Percentiles rank a stretch among this genome's conserved stretches.
These are phyloP conservation scores for Amphimedon queenslandica DNA, from an alignment of 37 sponge, comb jelly and placozoan genomes.

Conservation along the genomic window DNA sequence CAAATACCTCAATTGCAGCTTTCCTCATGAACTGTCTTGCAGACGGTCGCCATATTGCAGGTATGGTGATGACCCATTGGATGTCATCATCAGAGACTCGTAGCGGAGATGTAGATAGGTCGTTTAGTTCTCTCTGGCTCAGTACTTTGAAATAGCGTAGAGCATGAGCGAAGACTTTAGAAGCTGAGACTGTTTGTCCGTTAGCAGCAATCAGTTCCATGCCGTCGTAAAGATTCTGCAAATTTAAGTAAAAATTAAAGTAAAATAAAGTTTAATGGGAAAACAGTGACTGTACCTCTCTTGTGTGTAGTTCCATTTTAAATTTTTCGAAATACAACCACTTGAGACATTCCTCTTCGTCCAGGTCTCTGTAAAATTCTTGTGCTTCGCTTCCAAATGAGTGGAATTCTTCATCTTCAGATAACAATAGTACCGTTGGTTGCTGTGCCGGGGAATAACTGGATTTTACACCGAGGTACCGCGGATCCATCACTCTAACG, in stretches of 20 bases:
- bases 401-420: constrained; percentile 44
- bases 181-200: constrained; percentile 41
- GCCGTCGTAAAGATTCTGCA: constrained; percentile 44
- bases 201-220: constrained; percentile 58
- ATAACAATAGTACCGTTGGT: constrained; percentile 51
- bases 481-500: constrained; percentile 50
- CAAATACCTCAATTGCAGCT: constrained; percentile 67
- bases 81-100: constrained; percentile 26
- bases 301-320: constrained; percentile 71
- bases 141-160: constrained; percentile 53
- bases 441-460: constrained; percentile 28
- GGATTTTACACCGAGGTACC: constrained; percentile 8
- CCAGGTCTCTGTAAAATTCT: constrained; percentile 57
- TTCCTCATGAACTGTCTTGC: constrained; percentile 80
- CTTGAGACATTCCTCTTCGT: constrained; percentile 27
- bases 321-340: constrained; percentile 76
- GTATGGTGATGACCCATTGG: constrained; percentile 82
- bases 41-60: constrained; percentile 79
- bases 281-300: constrained; percentile 43
- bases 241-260: background rate
- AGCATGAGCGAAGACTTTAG: constrained; percentile 57
- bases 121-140: constrained; percentile 45
- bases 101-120: constrained; percentile 13
- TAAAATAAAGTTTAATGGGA: background rate
- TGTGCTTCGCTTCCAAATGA: constrained; percentile 71